Base-by-base conservation (phyloP, 2,888 invertebrate species). In the Acleris cristana region DNA sequence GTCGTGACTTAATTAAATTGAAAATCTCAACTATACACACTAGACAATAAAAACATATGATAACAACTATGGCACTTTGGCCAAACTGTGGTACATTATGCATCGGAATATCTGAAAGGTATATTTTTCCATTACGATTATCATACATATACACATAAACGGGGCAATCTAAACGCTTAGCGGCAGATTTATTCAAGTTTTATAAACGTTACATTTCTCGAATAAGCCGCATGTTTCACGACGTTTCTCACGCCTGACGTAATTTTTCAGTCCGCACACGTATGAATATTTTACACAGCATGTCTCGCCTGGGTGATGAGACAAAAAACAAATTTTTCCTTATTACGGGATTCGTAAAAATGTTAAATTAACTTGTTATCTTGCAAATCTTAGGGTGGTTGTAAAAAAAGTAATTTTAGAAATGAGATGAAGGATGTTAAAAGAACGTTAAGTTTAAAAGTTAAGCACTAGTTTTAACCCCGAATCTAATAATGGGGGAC, bases 241-340 rank as follows among this genome's bases (percentile, higher is more conserved):
- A 51, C 2, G 57, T 45, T n/a, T 54, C 58, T 60, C 49, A 55
- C 54, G 23, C 60, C 26, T n/a, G 44, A 19, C 26, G 55, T 65
- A 65, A 65, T 55, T 60, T 60, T 65, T 65, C 60, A 65, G 55
- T 59, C 23, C 54, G 49, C 60, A 44, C 60, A 44, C 44, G 51
- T 34, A 34, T 54, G 60, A 65, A 49, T 51, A 60, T 65, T 65
- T 60, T 60, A 54, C 49, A 26, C 26, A 19, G 14, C 23, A 21
- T 40, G 65, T 49, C 56, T 14, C 40, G 49, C 34, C 65, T 18
- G 26, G 26, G 40, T 40, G 26, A 34, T 23, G 49, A 26, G 60
- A 55, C 34, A 60, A 40, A 54, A 55, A 51, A 16, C 60, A 55
- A 60, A 60, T 65, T 65, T 60, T 60, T 60, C 55, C 65, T 51